Conservation (phyloP, 2,113 vertebrate species). For the Trematocara unimaculatum region DNA sequence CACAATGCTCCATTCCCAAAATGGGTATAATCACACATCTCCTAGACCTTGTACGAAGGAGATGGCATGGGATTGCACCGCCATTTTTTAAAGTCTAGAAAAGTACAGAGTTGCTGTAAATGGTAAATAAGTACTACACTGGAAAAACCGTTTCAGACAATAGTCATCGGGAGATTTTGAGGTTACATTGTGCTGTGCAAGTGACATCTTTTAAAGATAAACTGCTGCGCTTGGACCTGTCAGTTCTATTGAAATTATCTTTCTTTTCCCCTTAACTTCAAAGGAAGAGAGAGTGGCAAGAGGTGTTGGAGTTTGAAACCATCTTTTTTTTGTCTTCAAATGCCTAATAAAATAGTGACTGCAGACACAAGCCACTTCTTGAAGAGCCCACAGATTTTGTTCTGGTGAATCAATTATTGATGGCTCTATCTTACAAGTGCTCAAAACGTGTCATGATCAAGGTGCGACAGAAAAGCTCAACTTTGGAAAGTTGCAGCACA, state of each 20-base stretch:
- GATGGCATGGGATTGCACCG: neutral
- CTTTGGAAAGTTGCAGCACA: constrained; percentile 10
- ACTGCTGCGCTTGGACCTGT: constrained; percentile 15
- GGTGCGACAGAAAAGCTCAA: constrained; percentile 2
- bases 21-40: neutral
- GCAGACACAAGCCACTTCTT: constrained; percentile 1
- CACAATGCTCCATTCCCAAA: neutral
- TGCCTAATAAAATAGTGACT: constrained; percentile 15
- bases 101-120: neutral
- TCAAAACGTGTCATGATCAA: constrained; percentile 26
- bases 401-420: constrained; percentile 45
- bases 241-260: neutral
- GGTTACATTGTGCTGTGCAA: neutral
- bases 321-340: neutral
- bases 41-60: neutral
- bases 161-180: neutral
- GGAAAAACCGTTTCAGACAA: neutral
- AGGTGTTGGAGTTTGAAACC: neutral
- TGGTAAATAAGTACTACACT: neutral
- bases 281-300: neutral
- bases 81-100: neutral
- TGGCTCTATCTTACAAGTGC: neutral
- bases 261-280: neutral
- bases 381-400: constrained; percentile 4
- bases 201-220: neutral